These are phyloP conservation scores for Horisme vitalbata DNA, from an alignment of 2,888 invertebrate species.

Conservation along the genomic window DNA sequence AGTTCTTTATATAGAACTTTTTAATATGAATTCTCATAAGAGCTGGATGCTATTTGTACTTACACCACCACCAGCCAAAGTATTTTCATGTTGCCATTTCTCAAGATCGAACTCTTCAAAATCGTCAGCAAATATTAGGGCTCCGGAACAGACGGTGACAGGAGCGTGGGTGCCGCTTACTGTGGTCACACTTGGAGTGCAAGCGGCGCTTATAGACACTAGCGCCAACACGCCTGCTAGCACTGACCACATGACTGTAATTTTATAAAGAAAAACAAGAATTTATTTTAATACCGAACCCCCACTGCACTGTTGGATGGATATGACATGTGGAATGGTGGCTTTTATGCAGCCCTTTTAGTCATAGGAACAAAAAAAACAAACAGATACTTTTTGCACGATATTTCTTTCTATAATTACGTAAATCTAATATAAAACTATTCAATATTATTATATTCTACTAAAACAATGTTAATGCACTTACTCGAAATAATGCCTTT, in stretches of 20 bases:
- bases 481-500: not conserved
- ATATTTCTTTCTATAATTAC: too few relatives aligned
- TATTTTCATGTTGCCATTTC: conserved; percentile 86
- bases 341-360: too few relatives aligned
- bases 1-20: too few relatives aligned
- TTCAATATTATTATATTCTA: too few relatives aligned
- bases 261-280: conserved; percentile 38
- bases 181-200: conserved; percentile 71
- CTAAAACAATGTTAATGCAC: too few relatives aligned
- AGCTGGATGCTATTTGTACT: conserved; percentile 44
- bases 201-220: conserved; percentile 53
- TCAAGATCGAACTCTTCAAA: conserved; percentile 83
- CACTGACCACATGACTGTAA: conserved; percentile 61
- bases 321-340: too few relatives aligned
- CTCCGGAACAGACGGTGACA: conserved; percentile 76
- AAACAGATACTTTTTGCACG: too few relatives aligned
- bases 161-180: conserved; percentile 79
- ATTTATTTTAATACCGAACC: too few relatives aligned
- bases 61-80: conserved; percentile 85
- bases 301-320: too few relatives aligned
- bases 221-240: conserved; percentile 51
- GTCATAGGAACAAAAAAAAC: too few relatives aligned
- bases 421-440: too few relatives aligned
- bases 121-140: conserved; percentile 84
- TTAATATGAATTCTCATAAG: not conserved